These are phyloP conservation scores for Ditylenchus dipsaci DNA, from an alignment of 1,140 invertebrate genomes.

Conservation along the genomic window DNA sequence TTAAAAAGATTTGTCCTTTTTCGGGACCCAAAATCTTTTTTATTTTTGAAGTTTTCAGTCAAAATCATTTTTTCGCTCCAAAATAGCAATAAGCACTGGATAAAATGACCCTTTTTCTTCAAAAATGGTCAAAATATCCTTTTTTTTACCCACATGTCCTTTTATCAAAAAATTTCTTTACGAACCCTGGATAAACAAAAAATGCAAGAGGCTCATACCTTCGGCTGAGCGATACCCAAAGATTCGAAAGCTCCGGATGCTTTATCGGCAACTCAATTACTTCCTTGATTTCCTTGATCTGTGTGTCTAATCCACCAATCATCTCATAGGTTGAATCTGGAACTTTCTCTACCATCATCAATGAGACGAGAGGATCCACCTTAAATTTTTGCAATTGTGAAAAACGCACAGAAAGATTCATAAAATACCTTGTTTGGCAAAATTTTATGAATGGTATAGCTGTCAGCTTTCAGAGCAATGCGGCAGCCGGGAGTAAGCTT, in stretches of 20 bases:
- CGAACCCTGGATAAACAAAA: too few species aligned
- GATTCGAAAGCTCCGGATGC: conserved; percentile 98
- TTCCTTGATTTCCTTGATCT: conserved; percentile 99
- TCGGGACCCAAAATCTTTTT: too few species aligned
- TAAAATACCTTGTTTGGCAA: conserved; percentile 82
- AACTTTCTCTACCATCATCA: conserved; percentile 99
- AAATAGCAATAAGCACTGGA: too few species aligned
- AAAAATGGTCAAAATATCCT: too few species aligned
- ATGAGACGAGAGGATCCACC: conserved; percentile 93
- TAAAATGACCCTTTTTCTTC: too few species aligned
- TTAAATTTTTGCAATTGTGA: conserved; percentile 42
- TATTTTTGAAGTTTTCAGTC: too few species aligned
- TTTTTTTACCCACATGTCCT: too few species aligned
- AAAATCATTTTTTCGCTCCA: too few species aligned
- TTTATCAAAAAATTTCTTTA: too few species aligned
- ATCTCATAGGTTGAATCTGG: conserved; percentile 99
- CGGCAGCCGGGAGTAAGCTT: conserved; percentile 94
- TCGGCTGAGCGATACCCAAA: conserved; percentile 96
- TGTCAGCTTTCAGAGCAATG: conserved; percentile 94
- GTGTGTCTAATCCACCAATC: conserved; percentile 97
- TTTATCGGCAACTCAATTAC: conserved; percentile 99
- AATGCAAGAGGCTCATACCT: conserved; percentile 61
- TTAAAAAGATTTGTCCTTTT: too few species aligned
- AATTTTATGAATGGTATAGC: conserved; percentile 97
- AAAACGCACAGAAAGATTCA: conserved; percentile 19